Conservation (phyloP, 1,140 invertebrate genomes). For the Dinothrombium tinctorium region DNA sequence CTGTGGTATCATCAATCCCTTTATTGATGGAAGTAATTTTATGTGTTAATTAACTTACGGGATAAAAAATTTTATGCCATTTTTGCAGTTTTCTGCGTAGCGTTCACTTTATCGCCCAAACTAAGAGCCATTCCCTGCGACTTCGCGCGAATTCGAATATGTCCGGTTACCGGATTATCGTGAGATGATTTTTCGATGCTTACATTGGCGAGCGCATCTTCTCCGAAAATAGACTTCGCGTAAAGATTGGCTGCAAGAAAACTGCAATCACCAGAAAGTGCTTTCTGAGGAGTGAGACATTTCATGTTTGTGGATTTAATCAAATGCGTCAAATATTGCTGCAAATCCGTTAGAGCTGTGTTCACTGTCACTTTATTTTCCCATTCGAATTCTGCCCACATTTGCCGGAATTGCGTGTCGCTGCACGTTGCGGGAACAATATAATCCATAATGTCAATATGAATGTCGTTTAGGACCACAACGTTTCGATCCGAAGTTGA, state of each 20-base stretch:
- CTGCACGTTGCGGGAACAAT: conserved; percentile 89
- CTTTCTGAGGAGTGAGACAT: conserved; percentile 86
- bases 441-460: conserved; percentile 99
- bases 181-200: conserved; percentile 78
- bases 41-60: no score
- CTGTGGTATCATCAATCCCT: no score
- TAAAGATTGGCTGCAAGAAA: conserved; percentile 99
- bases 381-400: conserved; percentile 99
- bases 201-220: conserved; percentile 92
- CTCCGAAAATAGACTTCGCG: conserved; percentile 94
- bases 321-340: conserved; percentile 76
- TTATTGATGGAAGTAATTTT: no score
- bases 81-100: conserved; percentile 43
- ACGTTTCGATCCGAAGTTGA: conserved; percentile 82
- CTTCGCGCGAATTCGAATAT: conserved; percentile 90
- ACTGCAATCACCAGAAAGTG: conserved; percentile 79
- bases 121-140: conserved; percentile 96
- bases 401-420: conserved; percentile 84
- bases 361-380: conserved; percentile 98
- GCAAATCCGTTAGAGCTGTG: conserved; percentile 72
- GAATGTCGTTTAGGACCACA: conserved; percentile 94
- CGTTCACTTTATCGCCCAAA: conserved; percentile 85
- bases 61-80: no score
- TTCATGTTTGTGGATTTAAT: conserved; percentile 95
- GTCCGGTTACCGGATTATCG: conserved; percentile 69